Percentiles rank a stretch among this genome's conserved stretches.
phyloP scores from a whole-genome alignment of 2,888 invertebrate species.

The Micropterix aruncella region DNA sequence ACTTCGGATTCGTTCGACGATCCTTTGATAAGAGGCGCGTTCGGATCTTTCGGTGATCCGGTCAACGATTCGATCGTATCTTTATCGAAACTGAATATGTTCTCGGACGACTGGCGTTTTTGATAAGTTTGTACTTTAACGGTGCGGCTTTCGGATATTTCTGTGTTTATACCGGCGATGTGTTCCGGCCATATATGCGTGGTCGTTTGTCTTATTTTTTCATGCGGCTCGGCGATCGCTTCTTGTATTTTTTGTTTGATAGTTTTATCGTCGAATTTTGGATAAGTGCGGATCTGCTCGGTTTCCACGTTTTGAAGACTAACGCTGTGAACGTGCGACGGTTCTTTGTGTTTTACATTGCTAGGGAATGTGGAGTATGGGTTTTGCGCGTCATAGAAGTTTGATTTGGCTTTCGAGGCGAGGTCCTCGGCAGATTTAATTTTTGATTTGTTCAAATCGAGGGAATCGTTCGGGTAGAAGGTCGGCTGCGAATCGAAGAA shows the following conservation, averaged over 20 bases:
- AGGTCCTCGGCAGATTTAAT: conserved; percentile 45
- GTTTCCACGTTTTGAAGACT: conserved; percentile 59
- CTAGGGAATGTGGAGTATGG: conserved; percentile 48
- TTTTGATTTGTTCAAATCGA: conserved; percentile 35
- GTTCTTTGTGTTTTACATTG: conserved; percentile 41
- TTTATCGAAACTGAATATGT: conserved; percentile 63
- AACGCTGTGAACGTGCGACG: conserved; percentile 49
- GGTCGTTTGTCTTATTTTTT: conserved; percentile 12
- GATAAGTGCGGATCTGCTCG: conserved; percentile 39
- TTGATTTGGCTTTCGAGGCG: conserved; percentile 33
- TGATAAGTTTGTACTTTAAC: conserved; percentile 37
- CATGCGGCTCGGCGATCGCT: conserved; percentile 10
- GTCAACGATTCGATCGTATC: conserved; percentile 60
- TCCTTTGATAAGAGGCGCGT: conserved; percentile 30
- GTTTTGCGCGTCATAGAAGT: conserved; percentile 41
- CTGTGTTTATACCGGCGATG: conserved; percentile 35
- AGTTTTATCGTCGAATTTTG: conserved; percentile 38
- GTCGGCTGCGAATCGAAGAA: conserved; percentile 41
- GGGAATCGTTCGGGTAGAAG: conserved; percentile 30
- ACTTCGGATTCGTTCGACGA: conserved; percentile 39
- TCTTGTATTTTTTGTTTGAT: conserved; percentile 25
- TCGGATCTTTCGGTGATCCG: conserved; percentile 33
- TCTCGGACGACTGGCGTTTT: conserved; percentile 54
- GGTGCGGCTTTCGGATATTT: conserved; percentile 29
- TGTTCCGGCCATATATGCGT: conserved; percentile 43